These are phyloP conservation scores for Acheta domesticus DNA, from an alignment of 2,888 invertebrate genomes.

Conservation along the genomic window DNA sequence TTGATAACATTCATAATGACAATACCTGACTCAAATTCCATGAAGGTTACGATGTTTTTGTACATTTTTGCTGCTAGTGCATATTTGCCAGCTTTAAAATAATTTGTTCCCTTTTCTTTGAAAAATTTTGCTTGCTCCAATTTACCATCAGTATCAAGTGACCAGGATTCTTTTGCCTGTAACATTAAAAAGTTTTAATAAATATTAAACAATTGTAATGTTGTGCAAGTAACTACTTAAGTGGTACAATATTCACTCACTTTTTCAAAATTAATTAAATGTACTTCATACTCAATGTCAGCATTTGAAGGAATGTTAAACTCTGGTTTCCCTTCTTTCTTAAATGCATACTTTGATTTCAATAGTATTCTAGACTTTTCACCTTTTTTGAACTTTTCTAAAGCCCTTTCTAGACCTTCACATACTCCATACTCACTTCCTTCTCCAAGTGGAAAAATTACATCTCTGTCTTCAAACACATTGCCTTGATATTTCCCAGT, in stretches of 20 bases:
- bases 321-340: conserved; percentile 62
- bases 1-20: background rate
- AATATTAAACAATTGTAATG: background rate
- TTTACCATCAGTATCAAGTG: conserved; percentile 73
- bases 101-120: conserved; percentile 88
- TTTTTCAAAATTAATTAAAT: conserved; percentile 80
- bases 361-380: conserved; percentile 75
- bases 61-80: conserved; percentile 82
- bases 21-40: conserved; percentile 57
- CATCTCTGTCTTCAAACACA: conserved; percentile 76
- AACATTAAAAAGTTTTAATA: conserved; percentile 31
- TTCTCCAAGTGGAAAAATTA: conserved; percentile 82
- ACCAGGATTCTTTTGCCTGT: conserved; percentile 75
- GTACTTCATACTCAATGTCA: conserved; percentile 74
- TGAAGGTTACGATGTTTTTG: conserved; percentile 64
- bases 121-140: conserved; percentile 74
- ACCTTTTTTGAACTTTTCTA: conserved; percentile 74
- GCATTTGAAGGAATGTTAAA: conserved; percentile 76
- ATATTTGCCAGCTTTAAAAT: conserved; percentile 78
- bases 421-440: conserved; percentile 71
- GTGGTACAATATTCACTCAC: conserved; percentile 45
- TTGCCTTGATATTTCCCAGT: conserved; percentile 62
- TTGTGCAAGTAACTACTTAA: background rate
- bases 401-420: conserved; percentile 76
- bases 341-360: conserved; percentile 77